Evolutionary conservation across 2,113 vertebrate genomes (phyloP).

Genomic region (Pachyramphus minor): DNA sequence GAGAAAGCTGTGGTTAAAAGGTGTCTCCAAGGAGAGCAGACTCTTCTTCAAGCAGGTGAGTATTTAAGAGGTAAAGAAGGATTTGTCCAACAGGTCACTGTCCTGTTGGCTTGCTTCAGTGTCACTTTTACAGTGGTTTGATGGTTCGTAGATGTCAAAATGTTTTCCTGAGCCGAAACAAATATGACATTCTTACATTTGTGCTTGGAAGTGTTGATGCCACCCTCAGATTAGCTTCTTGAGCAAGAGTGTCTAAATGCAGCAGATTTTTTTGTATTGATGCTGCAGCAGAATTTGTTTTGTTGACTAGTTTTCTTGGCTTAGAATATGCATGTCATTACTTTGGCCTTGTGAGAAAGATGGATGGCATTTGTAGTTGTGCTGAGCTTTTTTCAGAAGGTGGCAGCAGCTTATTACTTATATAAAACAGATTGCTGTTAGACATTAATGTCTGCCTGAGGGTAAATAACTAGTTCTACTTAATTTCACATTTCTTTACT

Average conservation of each 20-base stretch:
- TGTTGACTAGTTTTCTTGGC: not conserved
- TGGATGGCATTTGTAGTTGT: not conserved
- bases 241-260: not conserved
- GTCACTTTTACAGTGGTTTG: not conserved
- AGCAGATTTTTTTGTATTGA: not conserved
- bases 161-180: rapidly evolving
- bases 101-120: not conserved
- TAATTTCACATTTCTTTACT: not conserved
- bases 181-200: not conserved
- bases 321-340: not conserved
- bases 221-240: not conserved
- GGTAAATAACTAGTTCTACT: not conserved
- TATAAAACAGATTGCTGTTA: not conserved
- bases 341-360: not conserved
- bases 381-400: constrained; percentile 49
- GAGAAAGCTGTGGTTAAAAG: not conserved
- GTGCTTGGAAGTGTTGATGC: not conserved
- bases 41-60: not conserved
- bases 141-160: not conserved
- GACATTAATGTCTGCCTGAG: not conserved
- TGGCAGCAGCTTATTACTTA: constrained; percentile 59
- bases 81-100: not conserved
- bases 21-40: not conserved
- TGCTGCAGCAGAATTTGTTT: not conserved
- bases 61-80: not conserved